These are phyloP conservation scores for Aplysia californica DNA, from an alignment of 1,140 invertebrate genomes.

Conservation along the genomic window DNA sequence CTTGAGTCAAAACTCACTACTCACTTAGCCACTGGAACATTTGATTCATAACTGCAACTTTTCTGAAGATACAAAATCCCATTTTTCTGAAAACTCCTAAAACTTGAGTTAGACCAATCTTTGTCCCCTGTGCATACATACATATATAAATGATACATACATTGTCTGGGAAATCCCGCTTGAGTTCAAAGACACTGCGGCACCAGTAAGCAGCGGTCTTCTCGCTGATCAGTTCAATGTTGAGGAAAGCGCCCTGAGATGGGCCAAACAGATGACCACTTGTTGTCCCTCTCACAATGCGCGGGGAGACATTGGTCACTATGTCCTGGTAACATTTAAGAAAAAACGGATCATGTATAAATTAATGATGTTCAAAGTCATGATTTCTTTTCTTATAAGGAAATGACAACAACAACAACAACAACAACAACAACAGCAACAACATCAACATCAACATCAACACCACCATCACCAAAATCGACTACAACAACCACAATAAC, in stretches of 20 bases:
- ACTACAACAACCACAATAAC: background rate
- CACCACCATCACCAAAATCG: background rate
- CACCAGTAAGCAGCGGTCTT: slow-evolving; percentile 96
- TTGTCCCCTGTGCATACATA: no score
- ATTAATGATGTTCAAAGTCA: background rate
- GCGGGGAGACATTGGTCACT: slow-evolving; percentile 96
- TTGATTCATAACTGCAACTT: no score
- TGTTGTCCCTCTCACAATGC: slow-evolving; percentile 93
- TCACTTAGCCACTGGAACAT: no score
- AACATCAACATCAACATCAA: no score
- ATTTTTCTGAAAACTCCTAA: no score
- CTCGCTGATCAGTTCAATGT: slow-evolving; percentile 98
- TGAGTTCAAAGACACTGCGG: slow-evolving; percentile 87
- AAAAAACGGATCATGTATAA: background rate
- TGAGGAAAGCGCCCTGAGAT: slow-evolving; percentile 93
- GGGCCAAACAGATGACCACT: slow-evolving; percentile 93
- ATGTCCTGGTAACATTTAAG: slow-evolving; percentile 79
- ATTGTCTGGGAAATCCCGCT: slow-evolving; percentile 88
- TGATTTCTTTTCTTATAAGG: no score
- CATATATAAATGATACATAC: no score
- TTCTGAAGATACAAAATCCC: no score
- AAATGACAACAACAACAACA: no score
- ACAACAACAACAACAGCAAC: no score
- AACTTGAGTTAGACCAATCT: no score
- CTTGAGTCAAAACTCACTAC: no score